Percentiles rank a stretch among this genome's conserved stretches.
Conservation (phyloP, 2,113 vertebrate genomes). For the Callorhinus ursinus region DNA sequence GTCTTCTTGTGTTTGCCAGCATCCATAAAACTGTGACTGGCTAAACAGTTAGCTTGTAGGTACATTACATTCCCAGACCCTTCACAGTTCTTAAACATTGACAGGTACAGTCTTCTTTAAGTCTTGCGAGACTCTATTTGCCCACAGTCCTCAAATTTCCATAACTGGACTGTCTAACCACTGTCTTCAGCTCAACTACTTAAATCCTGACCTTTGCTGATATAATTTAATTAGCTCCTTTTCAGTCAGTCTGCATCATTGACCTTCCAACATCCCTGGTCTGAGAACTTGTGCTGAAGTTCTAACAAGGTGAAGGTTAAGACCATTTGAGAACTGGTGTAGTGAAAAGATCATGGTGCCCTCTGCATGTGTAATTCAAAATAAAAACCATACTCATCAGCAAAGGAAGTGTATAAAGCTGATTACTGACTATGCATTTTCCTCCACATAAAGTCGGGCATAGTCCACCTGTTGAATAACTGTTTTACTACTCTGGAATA, state of each 20-base stretch:
- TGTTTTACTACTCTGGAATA: no score
- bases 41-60: not conserved
- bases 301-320: not conserved
- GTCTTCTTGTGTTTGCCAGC: not conserved
- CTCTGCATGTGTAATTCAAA: not conserved
- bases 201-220: constrained; percentile 18
- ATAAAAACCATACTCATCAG: not conserved
- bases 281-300: constrained; percentile 16
- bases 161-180: not conserved
- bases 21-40: not conserved
- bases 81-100: not conserved
- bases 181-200: not conserved
- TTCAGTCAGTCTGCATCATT: not conserved
- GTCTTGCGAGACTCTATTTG: not conserved
- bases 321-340: not conserved
- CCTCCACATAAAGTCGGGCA: not conserved
- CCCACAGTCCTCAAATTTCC: not conserved
- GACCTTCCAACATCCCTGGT: constrained; percentile 10
- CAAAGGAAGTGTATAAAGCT: not conserved
- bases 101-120: not conserved
- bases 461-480: not conserved
- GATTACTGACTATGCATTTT: not conserved
- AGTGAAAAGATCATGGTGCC: not conserved
- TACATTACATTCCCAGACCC: not conserved
- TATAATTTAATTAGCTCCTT: constrained; percentile 46